Percentiles rank a stretch among this genome's conserved stretches.
phyloP scores from a whole-genome alignment of 2,888 invertebrate genomes.

The Rotaria socialis region DNA sequence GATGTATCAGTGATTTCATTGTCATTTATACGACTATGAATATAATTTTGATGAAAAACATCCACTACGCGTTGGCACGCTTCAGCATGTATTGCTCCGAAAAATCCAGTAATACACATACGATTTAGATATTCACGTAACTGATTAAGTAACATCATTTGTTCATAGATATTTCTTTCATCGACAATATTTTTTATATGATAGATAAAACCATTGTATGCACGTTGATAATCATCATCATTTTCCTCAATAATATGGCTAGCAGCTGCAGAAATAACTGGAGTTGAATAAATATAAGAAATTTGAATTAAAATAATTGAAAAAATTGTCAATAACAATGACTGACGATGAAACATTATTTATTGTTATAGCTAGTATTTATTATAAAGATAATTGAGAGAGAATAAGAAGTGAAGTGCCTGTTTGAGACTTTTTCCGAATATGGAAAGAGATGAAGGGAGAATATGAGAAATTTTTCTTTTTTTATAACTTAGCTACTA shows the following conservation, averaged over 20 bases:
- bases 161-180: not conserved
- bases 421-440: not conserved
- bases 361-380: not conserved
- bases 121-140: conserved; percentile 24
- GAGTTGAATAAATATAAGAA: not conserved
- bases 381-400: not conserved
- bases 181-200: not conserved
- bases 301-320: not conserved
- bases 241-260: not conserved
- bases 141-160: not conserved
- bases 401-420: not conserved
- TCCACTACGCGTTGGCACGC: not conserved
- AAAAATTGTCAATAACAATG: not conserved
- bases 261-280: not conserved
- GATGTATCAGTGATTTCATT: not conserved
- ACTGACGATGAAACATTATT: not conserved
- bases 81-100: not conserved
- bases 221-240: not conserved
- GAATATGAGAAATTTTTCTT: not conserved
- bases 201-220: not conserved
- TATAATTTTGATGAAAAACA: not conserved
- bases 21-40: not conserved
- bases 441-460: not conserved
- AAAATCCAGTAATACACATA: not conserved
- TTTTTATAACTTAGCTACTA: not conserved